Evolutionary conservation across 2,113 vertebrate species (phyloP).

Genomic region (Campylorhamphus procurvoides): DNA sequence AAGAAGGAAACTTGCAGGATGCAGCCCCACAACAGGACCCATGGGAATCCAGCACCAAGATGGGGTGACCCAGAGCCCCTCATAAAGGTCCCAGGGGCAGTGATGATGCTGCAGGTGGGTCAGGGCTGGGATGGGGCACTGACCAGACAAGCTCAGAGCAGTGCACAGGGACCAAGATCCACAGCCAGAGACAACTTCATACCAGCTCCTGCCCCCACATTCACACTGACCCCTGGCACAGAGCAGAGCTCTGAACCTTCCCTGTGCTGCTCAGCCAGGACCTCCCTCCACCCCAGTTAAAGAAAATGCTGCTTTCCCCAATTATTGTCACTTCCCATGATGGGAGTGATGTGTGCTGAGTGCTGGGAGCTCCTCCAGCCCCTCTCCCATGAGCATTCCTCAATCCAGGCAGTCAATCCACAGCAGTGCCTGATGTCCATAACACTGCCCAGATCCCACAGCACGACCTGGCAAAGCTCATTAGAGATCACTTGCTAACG

Average conservation of each 20-base stretch:
- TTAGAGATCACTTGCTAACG: neutral
- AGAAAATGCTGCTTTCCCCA: neutral
- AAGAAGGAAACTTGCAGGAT: neutral
- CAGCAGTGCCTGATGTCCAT: fast-evolving
- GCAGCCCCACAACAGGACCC: neutral
- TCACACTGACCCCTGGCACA: neutral
- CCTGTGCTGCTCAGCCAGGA: fast-evolving
- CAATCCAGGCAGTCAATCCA: too few relatives aligned
- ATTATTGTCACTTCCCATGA: neutral
- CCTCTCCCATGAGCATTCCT: neutral
- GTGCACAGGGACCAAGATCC: neutral
- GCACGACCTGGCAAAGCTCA: neutral
- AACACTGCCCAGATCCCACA: fast-evolving
- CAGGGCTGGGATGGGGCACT: neutral
- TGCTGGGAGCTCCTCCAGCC: neutral
- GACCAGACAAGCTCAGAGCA: neutral
- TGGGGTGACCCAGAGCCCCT: neutral
- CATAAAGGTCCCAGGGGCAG: neutral
- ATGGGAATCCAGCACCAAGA: fast-evolving
- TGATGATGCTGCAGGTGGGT: neutral
- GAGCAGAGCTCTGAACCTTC: neutral
- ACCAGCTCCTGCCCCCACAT: neutral
- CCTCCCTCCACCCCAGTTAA: neutral
- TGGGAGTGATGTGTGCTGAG: fast-evolving
- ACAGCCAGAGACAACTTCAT: neutral